Evolutionary conservation across 1,140 invertebrate species (phyloP).

Genomic region (Heliothis subflexa): DNA sequence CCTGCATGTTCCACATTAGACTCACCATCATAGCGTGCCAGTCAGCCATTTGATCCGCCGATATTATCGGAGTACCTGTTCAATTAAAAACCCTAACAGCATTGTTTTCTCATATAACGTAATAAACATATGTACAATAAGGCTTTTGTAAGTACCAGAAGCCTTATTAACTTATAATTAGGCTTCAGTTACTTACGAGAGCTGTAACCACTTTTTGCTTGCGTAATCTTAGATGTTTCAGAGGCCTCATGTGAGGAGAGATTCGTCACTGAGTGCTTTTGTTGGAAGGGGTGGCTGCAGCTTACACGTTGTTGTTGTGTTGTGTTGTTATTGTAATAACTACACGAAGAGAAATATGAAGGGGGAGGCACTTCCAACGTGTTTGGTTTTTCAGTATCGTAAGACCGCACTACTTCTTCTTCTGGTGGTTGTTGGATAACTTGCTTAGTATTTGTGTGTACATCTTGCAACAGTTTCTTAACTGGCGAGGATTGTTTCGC

Average conservation of each 20-base stretch:
- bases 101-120: too few relatives aligned
- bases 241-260: background rate
- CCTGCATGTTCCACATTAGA: conserved; percentile 78
- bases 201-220: conserved; percentile 57
- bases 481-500: background rate
- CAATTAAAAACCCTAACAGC: background rate
- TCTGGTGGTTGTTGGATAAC: conserved; percentile 21
- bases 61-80: conserved; percentile 69
- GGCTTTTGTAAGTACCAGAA: too few relatives aligned
- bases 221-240: background rate
- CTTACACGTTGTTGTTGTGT: background rate
- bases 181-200: conserved; percentile 58
- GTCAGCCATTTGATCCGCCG: conserved; percentile 76
- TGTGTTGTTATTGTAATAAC: background rate
- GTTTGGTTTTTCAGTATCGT: conserved; percentile 10
- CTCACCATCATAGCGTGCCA: conserved; percentile 81
- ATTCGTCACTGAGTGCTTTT: background rate
- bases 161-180: too few relatives aligned
- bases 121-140: too few relatives aligned
- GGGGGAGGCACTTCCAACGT: too few relatives aligned
- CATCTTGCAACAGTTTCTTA: background rate
- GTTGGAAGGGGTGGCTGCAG: background rate
- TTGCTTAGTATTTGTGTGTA: conserved; percentile 37
- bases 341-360: conserved; percentile 53
- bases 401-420: conserved; percentile 48